Evolutionary conservation across 2,113 vertebrate genomes (phyloP).

Genomic region (Holacanthus passer): DNA sequence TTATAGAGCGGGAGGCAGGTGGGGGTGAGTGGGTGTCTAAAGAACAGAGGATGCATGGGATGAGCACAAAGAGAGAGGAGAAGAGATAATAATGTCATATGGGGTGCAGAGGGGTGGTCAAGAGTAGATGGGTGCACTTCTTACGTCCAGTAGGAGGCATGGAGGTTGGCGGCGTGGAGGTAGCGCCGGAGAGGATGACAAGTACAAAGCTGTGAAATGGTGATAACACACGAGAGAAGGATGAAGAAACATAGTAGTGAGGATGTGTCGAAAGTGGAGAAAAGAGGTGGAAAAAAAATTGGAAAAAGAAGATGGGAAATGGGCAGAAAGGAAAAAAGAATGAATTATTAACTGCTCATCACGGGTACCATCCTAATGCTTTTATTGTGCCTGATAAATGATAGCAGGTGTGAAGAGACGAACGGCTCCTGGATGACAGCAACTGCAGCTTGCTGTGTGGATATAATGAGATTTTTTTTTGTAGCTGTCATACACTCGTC

Average conservation of each 20-base stretch:
- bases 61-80: slow-evolving; percentile 44
- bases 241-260: slow-evolving; percentile 25
- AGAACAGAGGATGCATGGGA: slow-evolving; percentile 54
- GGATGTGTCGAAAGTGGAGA: slow-evolving; percentile 31
- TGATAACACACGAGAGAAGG: slow-evolving; percentile 43
- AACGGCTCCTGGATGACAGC: slow-evolving; percentile 27
- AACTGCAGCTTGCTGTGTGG: not conserved
- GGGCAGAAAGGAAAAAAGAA: slow-evolving; percentile 67
- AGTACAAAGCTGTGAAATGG: slow-evolving; percentile 76
- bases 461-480: slow-evolving; percentile 8
- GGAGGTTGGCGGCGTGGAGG: slow-evolving; percentile 72
- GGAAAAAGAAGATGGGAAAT: slow-evolving; percentile 45
- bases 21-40: slow-evolving; percentile 45
- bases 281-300: slow-evolving; percentile 14
- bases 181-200: slow-evolving; percentile 66
- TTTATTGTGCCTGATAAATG: slow-evolving; percentile 35
- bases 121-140: slow-evolving; percentile 67
- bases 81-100: slow-evolving; percentile 22
- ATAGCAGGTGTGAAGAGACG: slow-evolving; percentile 33
- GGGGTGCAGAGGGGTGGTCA: slow-evolving; percentile 25
- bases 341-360: slow-evolving; percentile 60
- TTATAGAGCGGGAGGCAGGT: slow-evolving; percentile 36
- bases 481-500: slow-evolving; percentile 3
- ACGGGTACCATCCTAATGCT: slow-evolving; percentile 39
- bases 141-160: slow-evolving; percentile 76